Evolutionary conservation across 2,888 invertebrate species (phyloP), one percentile per base, ranked within the genome.

Genomic region (Unio delphinus): DNA sequence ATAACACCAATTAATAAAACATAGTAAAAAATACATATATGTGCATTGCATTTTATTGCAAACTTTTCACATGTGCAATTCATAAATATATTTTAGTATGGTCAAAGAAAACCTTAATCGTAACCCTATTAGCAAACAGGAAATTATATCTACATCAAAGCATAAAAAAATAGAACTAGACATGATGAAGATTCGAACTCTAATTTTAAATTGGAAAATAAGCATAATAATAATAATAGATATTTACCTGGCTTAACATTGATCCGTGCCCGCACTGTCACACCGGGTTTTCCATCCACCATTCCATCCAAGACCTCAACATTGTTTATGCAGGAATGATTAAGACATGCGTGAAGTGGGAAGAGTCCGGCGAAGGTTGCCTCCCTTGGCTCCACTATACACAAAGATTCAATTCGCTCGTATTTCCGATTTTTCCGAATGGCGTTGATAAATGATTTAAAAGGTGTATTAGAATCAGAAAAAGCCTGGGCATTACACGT

Each of bases 301-400:
- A 68, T 60, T 55, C 72, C 72, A 66, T 79, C 80, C 64, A 79
- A 64, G 30, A 85, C 82, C 69, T 82, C 80, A 11, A 79, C 83
- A 63, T 80, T 82, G 70, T 84, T 83, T 61, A 76, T 79, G 67
- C 86, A 86, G 7, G 84, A 84, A 68, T 86, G 86, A 61, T 86
- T 86, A 59, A 86, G 66, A 67, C 84, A 85, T 2, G 86, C 82
- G 64, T 86, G 86, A 4, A 86, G 71, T 4, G 80, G 75, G 68
- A 86, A 86, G 67, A 86, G 72, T 4, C 86, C 86, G 15, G 84
- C 82, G 70, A 86, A 86, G 65, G 81, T 81, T 5, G 82, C 84
- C 58, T 86, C 86, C 18, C 78, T 78, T 28, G 80, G 80, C 28
- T 82, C 79, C 26, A 67, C 67, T 30, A 11, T 61, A 61, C 58